Percentiles rank a stretch among this genome's conserved stretches.
Conservation (phyloP, 2,888 invertebrate genomes). For the Idaea dimidiata region DNA sequence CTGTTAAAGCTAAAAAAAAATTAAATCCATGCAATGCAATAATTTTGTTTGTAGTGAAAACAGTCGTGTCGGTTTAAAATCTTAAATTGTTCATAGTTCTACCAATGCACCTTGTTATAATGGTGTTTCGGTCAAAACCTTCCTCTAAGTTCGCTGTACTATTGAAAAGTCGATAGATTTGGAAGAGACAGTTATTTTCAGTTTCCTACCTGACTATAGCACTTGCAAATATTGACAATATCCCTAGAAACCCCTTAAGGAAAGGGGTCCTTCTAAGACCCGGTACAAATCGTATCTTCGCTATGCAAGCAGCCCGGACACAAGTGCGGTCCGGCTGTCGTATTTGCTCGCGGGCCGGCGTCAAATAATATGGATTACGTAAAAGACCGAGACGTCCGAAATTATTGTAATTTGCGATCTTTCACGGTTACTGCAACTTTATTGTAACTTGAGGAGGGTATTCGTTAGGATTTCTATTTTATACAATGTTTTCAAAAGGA, state of each 20-base stretch:
- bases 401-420: slow-evolving; percentile 39
- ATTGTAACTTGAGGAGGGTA: background rate
- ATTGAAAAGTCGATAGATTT: too few relatives aligned
- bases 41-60: too few relatives aligned
- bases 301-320: slow-evolving; percentile 32
- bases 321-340: slow-evolving; percentile 20
- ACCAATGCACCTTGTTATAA: too few relatives aligned
- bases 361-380: slow-evolving; percentile 42
- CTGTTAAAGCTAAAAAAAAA: too few relatives aligned
- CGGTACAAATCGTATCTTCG: background rate
- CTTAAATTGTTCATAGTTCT: too few relatives aligned
- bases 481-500: background rate
- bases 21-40: too few relatives aligned
- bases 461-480: background rate
- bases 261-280: background rate
- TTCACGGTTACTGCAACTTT: slow-evolving; percentile 30
- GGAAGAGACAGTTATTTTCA: too few relatives aligned
- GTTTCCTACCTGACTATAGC: too few relatives aligned
- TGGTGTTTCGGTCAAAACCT: too few relatives aligned
- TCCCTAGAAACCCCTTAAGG: background rate
- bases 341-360: slow-evolving; percentile 39
- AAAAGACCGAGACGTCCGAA: slow-evolving; percentile 31
- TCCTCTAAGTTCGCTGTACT: too few relatives aligned
- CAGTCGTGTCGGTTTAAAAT: too few relatives aligned
- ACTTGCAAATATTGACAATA: too few relatives aligned